Conservation (phyloP, 2,113 vertebrate genomes). For the Colossoma macropomum region DNA sequence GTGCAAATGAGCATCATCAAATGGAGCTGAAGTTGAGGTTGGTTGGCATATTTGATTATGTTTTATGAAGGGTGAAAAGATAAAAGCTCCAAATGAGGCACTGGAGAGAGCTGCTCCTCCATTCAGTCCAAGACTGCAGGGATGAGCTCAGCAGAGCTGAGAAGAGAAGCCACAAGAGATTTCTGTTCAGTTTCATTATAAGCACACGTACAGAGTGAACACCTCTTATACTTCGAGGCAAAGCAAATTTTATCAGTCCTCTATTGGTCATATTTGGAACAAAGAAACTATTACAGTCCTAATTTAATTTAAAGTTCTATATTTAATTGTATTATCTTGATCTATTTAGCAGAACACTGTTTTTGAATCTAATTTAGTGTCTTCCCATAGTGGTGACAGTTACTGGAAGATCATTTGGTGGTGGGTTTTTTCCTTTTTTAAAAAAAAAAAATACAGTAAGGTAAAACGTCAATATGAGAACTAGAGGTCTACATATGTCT, state of each 20-base stretch:
- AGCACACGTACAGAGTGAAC: constrained; percentile 11
- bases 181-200: constrained; percentile 10
- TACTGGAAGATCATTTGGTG: neutral
- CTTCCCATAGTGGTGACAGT: neutral
- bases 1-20: constrained; percentile 21
- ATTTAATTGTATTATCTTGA: neutral
- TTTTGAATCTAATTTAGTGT: neutral
- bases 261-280: neutral
- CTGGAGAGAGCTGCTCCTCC: constrained; percentile 58
- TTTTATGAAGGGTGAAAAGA: constrained; percentile 69
- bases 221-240: neutral
- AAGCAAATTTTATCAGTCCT: neutral
- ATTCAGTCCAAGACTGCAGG: constrained; percentile 64
- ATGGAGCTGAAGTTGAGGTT: constrained; percentile 43
- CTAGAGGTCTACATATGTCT: too few relatives aligned
- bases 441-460: too few relatives aligned
- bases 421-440: too few relatives aligned
- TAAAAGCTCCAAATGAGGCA: constrained; percentile 68
- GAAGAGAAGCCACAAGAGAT: constrained; percentile 41
- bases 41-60: constrained; percentile 48
- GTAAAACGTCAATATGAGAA: too few relatives aligned
- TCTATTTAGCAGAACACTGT: neutral
- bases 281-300: neutral
- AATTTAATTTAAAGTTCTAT: neutral
- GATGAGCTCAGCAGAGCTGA: constrained; percentile 67